Evolutionary conservation across 2,888 invertebrate species (phyloP).

Genomic region (Acrocyrtus sp.): DNA sequence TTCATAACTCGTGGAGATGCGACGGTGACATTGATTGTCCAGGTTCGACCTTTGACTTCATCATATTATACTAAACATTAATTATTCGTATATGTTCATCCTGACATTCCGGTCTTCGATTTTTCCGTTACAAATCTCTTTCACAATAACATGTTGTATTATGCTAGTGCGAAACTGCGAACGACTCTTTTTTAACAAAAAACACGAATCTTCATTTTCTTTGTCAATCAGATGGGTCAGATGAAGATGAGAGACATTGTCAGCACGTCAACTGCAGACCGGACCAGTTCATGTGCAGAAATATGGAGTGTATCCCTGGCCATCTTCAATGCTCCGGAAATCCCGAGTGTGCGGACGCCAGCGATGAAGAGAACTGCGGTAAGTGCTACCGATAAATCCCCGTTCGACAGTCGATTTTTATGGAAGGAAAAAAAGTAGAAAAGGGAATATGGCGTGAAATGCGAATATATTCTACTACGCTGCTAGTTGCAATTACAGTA

Average conservation of each 20-base stretch:
- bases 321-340: constrained; percentile 85
- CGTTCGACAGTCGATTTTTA: background rate
- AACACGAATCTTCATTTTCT: too few species aligned
- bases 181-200: too few species aligned
- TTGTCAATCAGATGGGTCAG: too few species aligned
- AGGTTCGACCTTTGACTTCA: too few species aligned
- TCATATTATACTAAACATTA: too few species aligned
- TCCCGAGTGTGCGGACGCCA: constrained; percentile 83
- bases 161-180: too few species aligned
- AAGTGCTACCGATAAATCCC: constrained; percentile 65
- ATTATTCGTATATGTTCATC: too few species aligned
- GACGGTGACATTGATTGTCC: constrained; percentile 87
- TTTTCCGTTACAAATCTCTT: too few species aligned
- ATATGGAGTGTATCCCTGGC: constrained; percentile 80
- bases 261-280: constrained; percentile 78
- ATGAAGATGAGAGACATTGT: constrained; percentile 76
- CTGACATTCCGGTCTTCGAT: too few species aligned
- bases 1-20: constrained; percentile 81
- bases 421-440: background rate
- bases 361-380: constrained; percentile 88
- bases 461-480: too few species aligned
- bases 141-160: too few species aligned
- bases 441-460: too few species aligned
- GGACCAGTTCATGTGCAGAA: constrained; percentile 87
- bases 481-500: background rate